Percentiles rank a stretch among this genome's conserved stretches.
phyloP scores from a whole-genome alignment of 2,888 invertebrate genomes.

The Camponotus fellah region DNA sequence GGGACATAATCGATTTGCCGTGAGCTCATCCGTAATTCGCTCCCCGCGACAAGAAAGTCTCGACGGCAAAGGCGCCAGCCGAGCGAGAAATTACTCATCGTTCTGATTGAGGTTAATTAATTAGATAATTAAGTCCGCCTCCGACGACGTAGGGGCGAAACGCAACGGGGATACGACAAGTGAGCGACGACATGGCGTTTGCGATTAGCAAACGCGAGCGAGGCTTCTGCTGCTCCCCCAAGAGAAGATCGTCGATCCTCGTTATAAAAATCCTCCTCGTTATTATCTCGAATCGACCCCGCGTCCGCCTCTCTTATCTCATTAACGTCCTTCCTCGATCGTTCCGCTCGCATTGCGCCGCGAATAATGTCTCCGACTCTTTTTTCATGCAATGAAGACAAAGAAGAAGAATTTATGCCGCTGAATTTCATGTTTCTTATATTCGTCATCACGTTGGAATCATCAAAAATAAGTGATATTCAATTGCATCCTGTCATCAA shows the following conservation, averaged over 20 bases:
- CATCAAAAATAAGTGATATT: background rate
- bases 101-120: constrained; percentile 86
- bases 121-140: constrained; percentile 85
- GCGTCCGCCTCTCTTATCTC: constrained; percentile 74
- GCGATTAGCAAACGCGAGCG: constrained; percentile 26
- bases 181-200: constrained; percentile 7
- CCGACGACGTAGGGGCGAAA: constrained; percentile 47
- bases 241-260: constrained; percentile 70
- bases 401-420: background rate
- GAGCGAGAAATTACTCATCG: constrained; percentile 86
- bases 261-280: constrained; percentile 80
- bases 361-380: constrained; percentile 7
- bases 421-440: background rate
- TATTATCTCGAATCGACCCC: constrained; percentile 68
- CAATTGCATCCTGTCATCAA: background rate
- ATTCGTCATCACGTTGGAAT: background rate
- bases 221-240: constrained; percentile 50
- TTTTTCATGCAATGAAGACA: background rate
- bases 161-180: constrained; percentile 40
- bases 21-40: constrained; percentile 85
- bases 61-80: constrained; percentile 84
- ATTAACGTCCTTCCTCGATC: constrained; percentile 62
- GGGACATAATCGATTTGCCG: constrained; percentile 85
- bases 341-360: constrained; percentile 39
- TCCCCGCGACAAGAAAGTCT: constrained; percentile 85